A percentile compares a stretch with the other conserved stretches of the same genome.
These are phyloP conservation scores for Cuniculus paca DNA, from an alignment of 2,797 vertebrate species.

Conservation along the genomic window DNA sequence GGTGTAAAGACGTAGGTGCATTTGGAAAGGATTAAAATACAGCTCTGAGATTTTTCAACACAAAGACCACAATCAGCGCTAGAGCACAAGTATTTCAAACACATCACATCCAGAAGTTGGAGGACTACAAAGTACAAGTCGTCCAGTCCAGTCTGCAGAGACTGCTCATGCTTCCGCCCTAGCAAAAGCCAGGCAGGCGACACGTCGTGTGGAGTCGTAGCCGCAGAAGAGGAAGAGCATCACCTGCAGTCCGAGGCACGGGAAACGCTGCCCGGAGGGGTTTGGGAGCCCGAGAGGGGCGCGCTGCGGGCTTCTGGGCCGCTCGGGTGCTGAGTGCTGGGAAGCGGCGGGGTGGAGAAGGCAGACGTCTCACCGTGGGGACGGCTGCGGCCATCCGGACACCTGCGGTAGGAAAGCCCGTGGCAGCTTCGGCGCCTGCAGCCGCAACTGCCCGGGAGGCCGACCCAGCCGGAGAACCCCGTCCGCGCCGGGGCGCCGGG, in stretches of 20 bases:
- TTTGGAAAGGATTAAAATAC: conserved; percentile 58
- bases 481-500: conserved; percentile 24
- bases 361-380: not conserved
- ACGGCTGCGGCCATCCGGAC: not conserved
- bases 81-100: not conserved
- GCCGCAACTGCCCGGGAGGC: conserved; percentile 36
- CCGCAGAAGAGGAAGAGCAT: conserved; percentile 70
- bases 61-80: conserved; percentile 54
- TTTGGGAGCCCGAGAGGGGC: not conserved
- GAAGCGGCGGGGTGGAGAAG: not conserved
- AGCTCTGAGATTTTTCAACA: conserved; percentile 59
- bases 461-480: conserved; percentile 53
- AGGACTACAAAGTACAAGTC: conserved; percentile 62
- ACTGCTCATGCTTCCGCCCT: not conserved
- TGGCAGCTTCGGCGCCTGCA: fast-evolving
- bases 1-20: not conserved
- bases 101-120: conserved; percentile 71
- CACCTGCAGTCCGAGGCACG: conserved; percentile 75
- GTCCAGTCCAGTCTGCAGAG: conserved; percentile 52
- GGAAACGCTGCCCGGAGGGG: conserved; percentile 59
- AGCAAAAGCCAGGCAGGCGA: not conserved
- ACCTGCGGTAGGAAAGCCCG: not conserved
- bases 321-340: not conserved
- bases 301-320: not conserved
- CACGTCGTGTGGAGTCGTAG: conserved; percentile 18